Evolutionary conservation across 2,888 invertebrate genomes (phyloP), one percentile per base, ranked within the genome.

Genomic region (Rhogogaster chlorosoma): DNA sequence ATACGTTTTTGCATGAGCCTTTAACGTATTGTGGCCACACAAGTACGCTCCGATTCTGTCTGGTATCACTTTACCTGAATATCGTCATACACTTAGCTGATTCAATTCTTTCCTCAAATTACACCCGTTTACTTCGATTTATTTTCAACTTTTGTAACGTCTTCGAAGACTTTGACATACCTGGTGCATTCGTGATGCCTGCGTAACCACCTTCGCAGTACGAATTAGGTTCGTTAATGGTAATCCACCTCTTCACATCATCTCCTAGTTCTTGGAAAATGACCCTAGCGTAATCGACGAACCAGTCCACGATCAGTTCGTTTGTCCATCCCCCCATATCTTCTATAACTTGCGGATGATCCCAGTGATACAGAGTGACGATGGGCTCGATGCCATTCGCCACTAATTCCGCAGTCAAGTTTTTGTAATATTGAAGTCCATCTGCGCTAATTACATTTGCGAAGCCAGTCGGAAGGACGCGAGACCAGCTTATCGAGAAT

Each of bases 151-250:
- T 2, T 53, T 1, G 9, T 12, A 49, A 29, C 10, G 18, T 0
- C 2, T 32, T n/a, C 15, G 29, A 10, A 29, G 18, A 53, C 5
- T 29, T 32, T 77, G 0, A 1, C 6, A 53, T 88, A 77, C 89
- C 89, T 61, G 91, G 90, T 0, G 91, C 90, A 4, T 77, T 42
- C 3, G 0, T 0, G 0, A 70, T 82, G 6, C 7, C n/a, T 53
- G 53, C 95, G 87, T 95, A 95, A 9, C 95, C 95, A 89, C 94
- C 93, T 85, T 94, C 91, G 88, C 95, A 95, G 70, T 95, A 94
- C 88, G 95, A 94, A 93, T 94, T 95, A 2, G 97, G 97, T 90
- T 97, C 97, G 91, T 97, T 97, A 87, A 97, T 95, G 0, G 97
- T 97, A 15, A 96, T 95, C 97, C 97, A 97, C 86, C 95, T 94